Base-by-base conservation (phyloP, 2,888 invertebrate species). In the Hedya salicella region DNA sequence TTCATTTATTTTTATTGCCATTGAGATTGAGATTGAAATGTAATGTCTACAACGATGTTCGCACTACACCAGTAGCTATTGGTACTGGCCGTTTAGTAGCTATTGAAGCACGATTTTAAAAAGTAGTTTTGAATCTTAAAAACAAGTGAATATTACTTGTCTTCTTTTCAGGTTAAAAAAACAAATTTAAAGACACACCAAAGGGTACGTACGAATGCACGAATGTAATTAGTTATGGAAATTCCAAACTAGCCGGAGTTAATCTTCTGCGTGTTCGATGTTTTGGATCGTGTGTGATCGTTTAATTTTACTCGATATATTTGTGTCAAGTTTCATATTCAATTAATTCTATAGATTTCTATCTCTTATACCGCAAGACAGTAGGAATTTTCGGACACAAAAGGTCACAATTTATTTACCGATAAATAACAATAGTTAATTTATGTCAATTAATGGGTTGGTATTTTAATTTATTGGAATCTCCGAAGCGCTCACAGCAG, bases 391-490 rank as follows among this genome's bases (percentile, higher is more conserved):
- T 46, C 53, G 11, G 16, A 32, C 65, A 60, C 50, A 44, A 57
- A 62, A 46, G 36, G 14, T 36, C n/a, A 59, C 39, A 60, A 54
- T 56, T 54, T 48, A 57, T 61, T 54, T 44, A 68, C 63, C 65
- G 62, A 69, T 66, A 69, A 57, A 67, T 65, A 66, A 67, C 52
- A 62, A 62, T 66, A 57, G 68, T 67, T 46, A 67, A n/a, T 69
- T 63, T 69, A 68, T 62, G 68, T 69, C 69, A 53, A 68, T 64
- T 49, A 69, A 49, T 53, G 36, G 49, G 14, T 13, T 46, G 46
- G 49, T 67, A 67, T 65, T 69, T 62, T 63, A 68, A 65, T 70
- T 67, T 69, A 70, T 67, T 56, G 62, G 61, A 50, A 46, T 42
- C 52, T 30, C 44, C 14, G 30, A 65, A 36, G 44, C 32, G 30